Percentiles rank a stretch among this genome's conserved stretches.
phyloP scores from a whole-genome alignment of 2,113 vertebrate species.

The Mellivora capensis region DNA sequence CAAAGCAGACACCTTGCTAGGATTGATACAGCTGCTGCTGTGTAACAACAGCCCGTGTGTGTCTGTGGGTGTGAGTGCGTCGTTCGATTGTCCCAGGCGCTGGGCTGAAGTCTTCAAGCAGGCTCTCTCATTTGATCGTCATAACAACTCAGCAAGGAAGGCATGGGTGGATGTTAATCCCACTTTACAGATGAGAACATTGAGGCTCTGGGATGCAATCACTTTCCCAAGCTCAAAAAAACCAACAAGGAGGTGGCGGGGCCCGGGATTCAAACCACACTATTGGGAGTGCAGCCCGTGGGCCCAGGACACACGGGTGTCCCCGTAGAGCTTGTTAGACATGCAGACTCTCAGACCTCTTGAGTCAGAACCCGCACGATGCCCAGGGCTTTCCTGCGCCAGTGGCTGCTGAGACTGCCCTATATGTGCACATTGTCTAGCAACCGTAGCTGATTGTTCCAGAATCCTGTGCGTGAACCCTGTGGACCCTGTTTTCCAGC shows the following conservation, averaged over 20 bases:
- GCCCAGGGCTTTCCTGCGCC: rapidly evolving
- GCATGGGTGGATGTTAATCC: neutral
- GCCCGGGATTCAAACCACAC: neutral
- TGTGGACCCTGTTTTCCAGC: neutral
- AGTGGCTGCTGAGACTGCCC: rapidly evolving
- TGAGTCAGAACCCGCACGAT: neutral
- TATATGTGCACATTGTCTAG: neutral
- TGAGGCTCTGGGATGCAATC: neutral
- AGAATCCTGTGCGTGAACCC: neutral
- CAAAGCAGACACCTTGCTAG: too few species aligned
- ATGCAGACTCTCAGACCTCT: neutral
- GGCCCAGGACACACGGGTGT: rapidly evolving
- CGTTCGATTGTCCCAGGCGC: neutral
- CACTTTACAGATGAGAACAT: neutral
- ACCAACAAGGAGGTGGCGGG: neutral
- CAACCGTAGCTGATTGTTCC: rapidly evolving
- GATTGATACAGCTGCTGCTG: neutral
- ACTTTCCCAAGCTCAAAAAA: neutral
- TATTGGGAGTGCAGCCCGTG: rapidly evolving
- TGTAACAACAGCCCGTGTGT: neutral
- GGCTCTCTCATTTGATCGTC: neutral
- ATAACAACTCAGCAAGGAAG: neutral
- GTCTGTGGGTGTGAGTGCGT: neutral
- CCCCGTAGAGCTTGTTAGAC: neutral
- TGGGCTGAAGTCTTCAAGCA: neutral